These are phyloP conservation scores for Hydropotes inermis DNA, from an alignment of 2,113 vertebrate species.

Conservation along the genomic window DNA sequence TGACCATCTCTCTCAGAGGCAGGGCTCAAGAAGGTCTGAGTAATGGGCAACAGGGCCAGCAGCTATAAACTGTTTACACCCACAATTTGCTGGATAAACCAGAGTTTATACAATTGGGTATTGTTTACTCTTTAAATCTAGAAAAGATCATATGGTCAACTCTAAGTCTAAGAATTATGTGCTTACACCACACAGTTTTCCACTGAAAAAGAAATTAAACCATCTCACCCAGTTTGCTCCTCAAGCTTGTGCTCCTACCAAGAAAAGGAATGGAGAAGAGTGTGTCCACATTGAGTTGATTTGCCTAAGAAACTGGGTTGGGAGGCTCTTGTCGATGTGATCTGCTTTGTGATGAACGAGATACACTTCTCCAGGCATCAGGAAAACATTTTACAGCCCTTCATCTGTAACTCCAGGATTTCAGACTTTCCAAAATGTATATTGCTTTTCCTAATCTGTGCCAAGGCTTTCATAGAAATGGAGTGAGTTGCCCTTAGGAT, in stretches of 20 bases:
- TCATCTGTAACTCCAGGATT: background rate
- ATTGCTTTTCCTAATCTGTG: background rate
- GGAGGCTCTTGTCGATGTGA: accelerated
- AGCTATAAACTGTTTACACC: conserved; percentile 76
- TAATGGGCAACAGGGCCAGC: conserved; percentile 64
- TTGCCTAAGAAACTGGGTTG: background rate
- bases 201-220: conserved; percentile 61
- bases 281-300: background rate
- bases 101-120: conserved; percentile 71
- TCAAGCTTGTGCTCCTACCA: background rate
- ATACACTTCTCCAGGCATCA: background rate
- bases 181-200: conserved; percentile 59
- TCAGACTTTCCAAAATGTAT: background rate
- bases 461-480: background rate
- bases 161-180: conserved; percentile 62
- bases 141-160: conserved; percentile 59
- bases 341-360: background rate
- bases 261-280: background rate
- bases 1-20: conserved; percentile 59
- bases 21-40: conserved; percentile 52
- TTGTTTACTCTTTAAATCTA: conserved; percentile 62
- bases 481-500: accelerated
- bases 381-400: background rate
- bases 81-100: conserved; percentile 69
- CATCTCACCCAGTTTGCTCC: background rate